Evolutionary conservation across 2,113 vertebrate species (phyloP).

Genomic region (Solea solea): DNA sequence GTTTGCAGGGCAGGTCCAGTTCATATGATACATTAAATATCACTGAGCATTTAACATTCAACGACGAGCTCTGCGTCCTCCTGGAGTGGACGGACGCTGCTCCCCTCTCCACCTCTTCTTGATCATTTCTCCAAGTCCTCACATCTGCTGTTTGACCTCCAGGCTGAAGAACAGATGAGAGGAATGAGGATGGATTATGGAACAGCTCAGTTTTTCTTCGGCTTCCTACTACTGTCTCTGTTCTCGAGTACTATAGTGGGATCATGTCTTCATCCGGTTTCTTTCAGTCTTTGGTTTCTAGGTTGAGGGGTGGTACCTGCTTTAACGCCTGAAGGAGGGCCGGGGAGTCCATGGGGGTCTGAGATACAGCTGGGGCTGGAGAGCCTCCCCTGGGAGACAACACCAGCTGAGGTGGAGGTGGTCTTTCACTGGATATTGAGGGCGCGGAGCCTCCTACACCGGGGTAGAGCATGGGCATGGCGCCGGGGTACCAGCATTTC

Average conservation of each 20-base stretch:
- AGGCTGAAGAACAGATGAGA: constrained; percentile 40
- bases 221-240: constrained; percentile 32
- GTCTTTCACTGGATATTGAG: constrained; percentile 86
- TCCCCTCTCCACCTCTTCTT: constrained; percentile 7
- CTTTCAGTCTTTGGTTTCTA: constrained; percentile 97
- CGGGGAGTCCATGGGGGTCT: constrained; percentile 91
- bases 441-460: constrained; percentile 84
- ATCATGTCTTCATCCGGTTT: constrained; percentile 14
- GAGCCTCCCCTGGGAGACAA: constrained; percentile 90
- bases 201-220: constrained; percentile 56
- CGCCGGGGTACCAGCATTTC: constrained; percentile 97
- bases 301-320: constrained; percentile 93
- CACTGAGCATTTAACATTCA: constrained; percentile 73
- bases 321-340: constrained; percentile 94
- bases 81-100: constrained; percentile 15
- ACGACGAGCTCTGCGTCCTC: constrained; percentile 37
- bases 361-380: constrained; percentile 78
- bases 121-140: constrained; percentile 46
- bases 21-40: constrained; percentile 57
- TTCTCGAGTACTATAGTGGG: constrained; percentile 8
- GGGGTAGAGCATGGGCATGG: constrained; percentile 90
- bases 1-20: constrained; percentile 63
- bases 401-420: constrained; percentile 78
- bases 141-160: constrained; percentile 31
- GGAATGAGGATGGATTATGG: constrained; percentile 53